Percentiles rank a stretch among this genome's conserved stretches.
Evolutionary conservation across 2,113 vertebrate species (phyloP).

Genomic region (Euleptes europaea): DNA sequence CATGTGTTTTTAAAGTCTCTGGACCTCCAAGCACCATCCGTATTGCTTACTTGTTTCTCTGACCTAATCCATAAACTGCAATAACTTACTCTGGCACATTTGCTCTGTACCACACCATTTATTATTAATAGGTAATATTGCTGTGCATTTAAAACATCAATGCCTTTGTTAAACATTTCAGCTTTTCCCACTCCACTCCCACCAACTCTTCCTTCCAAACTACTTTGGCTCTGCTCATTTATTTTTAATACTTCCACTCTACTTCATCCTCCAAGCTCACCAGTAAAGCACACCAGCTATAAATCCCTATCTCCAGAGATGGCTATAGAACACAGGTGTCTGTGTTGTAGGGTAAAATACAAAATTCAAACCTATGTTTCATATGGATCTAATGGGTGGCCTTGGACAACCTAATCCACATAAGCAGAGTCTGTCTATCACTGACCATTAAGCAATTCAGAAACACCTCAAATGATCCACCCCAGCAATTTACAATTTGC

Average conservation of each 20-base stretch:
- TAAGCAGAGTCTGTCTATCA: not conserved
- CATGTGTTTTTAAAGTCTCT: conserved; percentile 5
- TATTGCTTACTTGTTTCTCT: not conserved
- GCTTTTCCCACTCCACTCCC: conserved; percentile 22
- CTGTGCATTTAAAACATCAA: conserved; percentile 73
- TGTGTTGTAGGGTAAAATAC: not conserved
- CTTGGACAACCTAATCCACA: not conserved
- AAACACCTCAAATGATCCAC: no score
- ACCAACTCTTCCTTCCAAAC: conserved; percentile 39
- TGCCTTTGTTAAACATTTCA: conserved; percentile 67
- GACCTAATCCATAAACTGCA: conserved; percentile 43
- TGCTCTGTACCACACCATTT: conserved; percentile 60
- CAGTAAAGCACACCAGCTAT: conserved; percentile 17
- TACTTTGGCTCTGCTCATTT: conserved; percentile 59
- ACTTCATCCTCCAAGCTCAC: conserved; percentile 42
- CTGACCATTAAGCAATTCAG: no score
- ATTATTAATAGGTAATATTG: conserved; percentile 70
- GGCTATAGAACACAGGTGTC: conserved; percentile 10
- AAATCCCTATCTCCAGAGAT: conserved; percentile 32
- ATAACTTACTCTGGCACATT: conserved; percentile 67
- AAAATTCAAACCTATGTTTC: not conserved
- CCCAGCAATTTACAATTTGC: not conserved
- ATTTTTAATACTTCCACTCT: conserved; percentile 68
- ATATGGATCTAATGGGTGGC: no score
- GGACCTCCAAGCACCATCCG: conserved; percentile 19